Conservation (phyloP, 2,797 vertebrate genomes). For the Mergus octosetaceus region DNA sequence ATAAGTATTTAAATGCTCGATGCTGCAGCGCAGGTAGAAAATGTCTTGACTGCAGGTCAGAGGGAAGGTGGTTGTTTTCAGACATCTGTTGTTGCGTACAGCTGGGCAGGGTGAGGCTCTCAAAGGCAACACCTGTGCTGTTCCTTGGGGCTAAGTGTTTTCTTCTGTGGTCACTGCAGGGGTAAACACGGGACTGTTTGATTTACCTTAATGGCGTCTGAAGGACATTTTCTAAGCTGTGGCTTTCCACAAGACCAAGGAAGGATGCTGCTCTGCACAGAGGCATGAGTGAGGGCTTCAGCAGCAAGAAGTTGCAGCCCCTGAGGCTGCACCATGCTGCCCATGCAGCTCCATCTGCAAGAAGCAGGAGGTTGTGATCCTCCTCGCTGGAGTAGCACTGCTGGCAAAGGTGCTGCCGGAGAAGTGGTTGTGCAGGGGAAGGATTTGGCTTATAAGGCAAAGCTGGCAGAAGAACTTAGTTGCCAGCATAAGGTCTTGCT, state of each 20-base stretch:
- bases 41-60: neutral
- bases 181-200: neutral
- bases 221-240: neutral
- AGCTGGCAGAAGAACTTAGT: neutral
- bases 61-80: neutral
- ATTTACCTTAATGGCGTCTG: neutral
- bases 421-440: neutral
- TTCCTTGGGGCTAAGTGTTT: neutral
- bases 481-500: neutral
- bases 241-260: neutral
- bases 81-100: neutral
- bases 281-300: neutral
- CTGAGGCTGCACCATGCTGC: neutral
- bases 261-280: neutral
- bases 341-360: neutral
- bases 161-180: neutral
- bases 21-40: neutral
- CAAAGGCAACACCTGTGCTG: rapidly evolving
- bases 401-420: neutral
- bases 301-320: neutral
- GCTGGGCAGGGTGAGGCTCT: neutral
- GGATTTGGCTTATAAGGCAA: neutral
- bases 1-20: neutral
- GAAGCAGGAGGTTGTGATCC: neutral
- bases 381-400: neutral